Evolutionary conservation across 92 coral and sea anemone species (phyloP).

Genomic region (Porites divaricata): DNA sequence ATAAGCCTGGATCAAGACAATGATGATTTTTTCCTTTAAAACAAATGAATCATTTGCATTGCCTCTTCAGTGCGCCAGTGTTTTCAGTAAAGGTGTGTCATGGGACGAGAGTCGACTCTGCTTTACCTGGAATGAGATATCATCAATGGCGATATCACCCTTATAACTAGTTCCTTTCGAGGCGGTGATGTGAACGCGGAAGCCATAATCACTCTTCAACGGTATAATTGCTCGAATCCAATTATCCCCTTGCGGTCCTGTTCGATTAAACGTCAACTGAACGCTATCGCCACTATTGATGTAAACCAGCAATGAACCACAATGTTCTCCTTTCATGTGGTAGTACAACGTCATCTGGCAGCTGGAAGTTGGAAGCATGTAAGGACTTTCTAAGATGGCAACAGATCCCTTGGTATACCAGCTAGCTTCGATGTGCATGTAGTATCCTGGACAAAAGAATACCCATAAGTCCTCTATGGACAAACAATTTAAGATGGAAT

Average conservation of each 20-base stretch:
- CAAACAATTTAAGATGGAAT: too few relatives aligned
- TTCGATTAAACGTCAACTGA: slow-evolving; percentile 55
- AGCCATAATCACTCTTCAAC: slow-evolving; percentile 73
- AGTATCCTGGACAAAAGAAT: slow-evolving; percentile 57
- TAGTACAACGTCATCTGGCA: slow-evolving; percentile 83
- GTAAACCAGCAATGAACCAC: slow-evolving; percentile 85
- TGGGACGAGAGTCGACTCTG: not conserved
- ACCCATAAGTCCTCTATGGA: too few relatives aligned
- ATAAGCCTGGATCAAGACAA: too few relatives aligned
- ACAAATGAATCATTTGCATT: too few relatives aligned
- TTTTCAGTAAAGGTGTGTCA: not conserved
- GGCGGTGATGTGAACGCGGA: slow-evolving; percentile 88
- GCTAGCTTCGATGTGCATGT: slow-evolving; percentile 92
- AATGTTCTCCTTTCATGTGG: slow-evolving; percentile 90
- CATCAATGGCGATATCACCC: slow-evolving; percentile 88
- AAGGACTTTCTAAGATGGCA: slow-evolving; percentile 90
- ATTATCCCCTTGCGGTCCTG: slow-evolving; percentile 73
- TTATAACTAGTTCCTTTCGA: slow-evolving; percentile 75
- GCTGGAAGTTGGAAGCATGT: slow-evolving; percentile 75
- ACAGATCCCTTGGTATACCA: slow-evolving; percentile 74
- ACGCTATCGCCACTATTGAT: slow-evolving; percentile 73
- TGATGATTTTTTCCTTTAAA: too few relatives aligned
- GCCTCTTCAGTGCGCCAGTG: too few relatives aligned
- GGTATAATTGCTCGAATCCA: slow-evolving; percentile 63
- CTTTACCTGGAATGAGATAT: slow-evolving; percentile 62